phyloP scores from a whole-genome alignment of 2,797 vertebrate species.

The Petrocephalus sullivani region DNA sequence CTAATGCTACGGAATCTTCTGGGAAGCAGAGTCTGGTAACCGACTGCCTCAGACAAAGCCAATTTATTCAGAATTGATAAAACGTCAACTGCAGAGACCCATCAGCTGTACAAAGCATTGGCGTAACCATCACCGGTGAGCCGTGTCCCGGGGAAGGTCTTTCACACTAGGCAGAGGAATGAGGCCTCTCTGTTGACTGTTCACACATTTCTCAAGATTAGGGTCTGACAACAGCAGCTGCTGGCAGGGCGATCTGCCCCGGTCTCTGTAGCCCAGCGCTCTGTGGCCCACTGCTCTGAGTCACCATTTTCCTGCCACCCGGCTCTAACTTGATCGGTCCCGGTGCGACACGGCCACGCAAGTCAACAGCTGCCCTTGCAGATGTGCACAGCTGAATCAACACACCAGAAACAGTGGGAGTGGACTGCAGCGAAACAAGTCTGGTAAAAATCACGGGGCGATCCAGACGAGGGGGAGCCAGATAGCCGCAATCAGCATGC shows the following conservation, averaged over 20 bases:
- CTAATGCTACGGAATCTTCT: background rate
- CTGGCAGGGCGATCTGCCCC: slow-evolving; percentile 18
- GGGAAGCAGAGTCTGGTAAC: background rate
- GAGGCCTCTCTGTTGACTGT: background rate
- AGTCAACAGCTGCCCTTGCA: slow-evolving; percentile 16
- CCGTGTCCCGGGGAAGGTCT: background rate
- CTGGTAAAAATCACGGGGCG: background rate
- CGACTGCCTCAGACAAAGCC: background rate
- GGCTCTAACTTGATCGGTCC: background rate
- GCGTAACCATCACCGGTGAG: background rate
- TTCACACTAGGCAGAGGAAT: background rate
- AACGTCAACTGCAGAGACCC: background rate
- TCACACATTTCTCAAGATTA: background rate
- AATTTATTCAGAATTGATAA: slow-evolving; percentile 11
- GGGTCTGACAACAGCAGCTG: background rate
- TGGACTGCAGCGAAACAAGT: background rate
- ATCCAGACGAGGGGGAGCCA: background rate
- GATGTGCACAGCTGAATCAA: slow-evolving; percentile 36
- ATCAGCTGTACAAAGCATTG: background rate
- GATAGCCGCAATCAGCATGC: background rate
- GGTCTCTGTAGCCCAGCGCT: background rate
- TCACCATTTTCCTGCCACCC: background rate
- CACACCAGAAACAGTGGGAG: slow-evolving; percentile 16
- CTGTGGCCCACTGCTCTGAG: background rate
- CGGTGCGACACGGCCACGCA: background rate